Evolutionary conservation across 2,113 vertebrate species (phyloP).

Genomic region (Caretta caretta): DNA sequence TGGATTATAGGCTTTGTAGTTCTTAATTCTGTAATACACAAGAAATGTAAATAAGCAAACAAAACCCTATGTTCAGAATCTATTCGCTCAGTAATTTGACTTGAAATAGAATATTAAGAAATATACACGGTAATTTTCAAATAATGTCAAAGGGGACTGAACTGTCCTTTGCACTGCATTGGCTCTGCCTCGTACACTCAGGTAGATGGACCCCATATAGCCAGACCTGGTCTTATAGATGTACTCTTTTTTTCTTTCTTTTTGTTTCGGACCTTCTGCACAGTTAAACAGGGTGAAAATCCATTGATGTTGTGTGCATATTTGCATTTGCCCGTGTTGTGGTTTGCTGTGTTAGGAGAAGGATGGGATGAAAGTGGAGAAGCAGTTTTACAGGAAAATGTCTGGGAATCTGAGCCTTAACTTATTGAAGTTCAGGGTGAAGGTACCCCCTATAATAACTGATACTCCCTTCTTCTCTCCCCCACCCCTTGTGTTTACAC

Average conservation of each 20-base stretch:
- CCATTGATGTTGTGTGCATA: background rate
- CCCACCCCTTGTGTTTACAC: background rate
- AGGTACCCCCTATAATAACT: background rate
- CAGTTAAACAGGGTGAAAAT: fast-evolving
- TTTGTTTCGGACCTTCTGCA: background rate
- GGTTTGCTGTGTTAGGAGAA: background rate
- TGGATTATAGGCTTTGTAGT: background rate
- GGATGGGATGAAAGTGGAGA: background rate
- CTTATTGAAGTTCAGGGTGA: background rate
- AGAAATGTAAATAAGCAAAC: background rate
- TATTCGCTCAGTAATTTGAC: background rate
- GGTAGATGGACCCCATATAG: background rate
- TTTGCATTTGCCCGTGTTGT: background rate
- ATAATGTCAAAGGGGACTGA: background rate
- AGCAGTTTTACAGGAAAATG: fast-evolving
- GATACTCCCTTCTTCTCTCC: background rate
- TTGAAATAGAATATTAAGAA: background rate
- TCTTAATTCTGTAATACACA: background rate
- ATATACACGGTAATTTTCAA: background rate
- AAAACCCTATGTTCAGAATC: background rate
- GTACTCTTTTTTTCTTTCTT: fast-evolving
- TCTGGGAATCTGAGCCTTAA: background rate
- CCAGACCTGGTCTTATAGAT: background rate
- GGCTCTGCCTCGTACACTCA: background rate
- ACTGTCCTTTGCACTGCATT: background rate